Percentiles rank a stretch among this genome's conserved stretches.
Evolutionary conservation across 2,797 vertebrate species (phyloP).

Genomic region (Scolopax bukidnonensis): DNA sequence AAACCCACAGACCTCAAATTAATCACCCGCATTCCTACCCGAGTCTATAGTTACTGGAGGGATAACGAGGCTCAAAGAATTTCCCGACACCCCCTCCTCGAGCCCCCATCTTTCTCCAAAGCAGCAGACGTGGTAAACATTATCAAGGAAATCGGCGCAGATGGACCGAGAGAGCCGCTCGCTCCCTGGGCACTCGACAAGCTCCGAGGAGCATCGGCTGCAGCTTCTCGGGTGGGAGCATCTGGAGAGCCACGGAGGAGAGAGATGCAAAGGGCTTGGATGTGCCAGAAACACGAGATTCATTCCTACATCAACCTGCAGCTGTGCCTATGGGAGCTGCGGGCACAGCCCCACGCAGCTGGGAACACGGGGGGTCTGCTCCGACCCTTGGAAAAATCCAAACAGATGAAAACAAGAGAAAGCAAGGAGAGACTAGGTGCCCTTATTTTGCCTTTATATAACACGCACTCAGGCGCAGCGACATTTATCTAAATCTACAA

Average conservation of each 20-base stretch:
- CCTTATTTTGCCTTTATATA: neutral
- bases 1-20: constrained; percentile 50
- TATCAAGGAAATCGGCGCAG: neutral
- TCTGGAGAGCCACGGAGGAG: neutral
- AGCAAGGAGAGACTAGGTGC: neutral
- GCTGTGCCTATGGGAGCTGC: rapidly evolving
- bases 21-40: constrained; percentile 70
- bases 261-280: neutral
- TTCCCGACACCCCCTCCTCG: neutral
- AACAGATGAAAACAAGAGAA: neutral
- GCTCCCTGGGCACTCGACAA: neutral
- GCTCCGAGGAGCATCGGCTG: neutral
- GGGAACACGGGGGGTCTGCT: neutral
- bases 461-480: neutral
- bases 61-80: constrained; percentile 2
- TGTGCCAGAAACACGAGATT: neutral
- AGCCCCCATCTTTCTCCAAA: neutral
- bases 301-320: neutral
- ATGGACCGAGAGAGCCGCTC: neutral
- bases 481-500: neutral
- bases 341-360: neutral
- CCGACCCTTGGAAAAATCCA: neutral
- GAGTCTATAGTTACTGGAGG: constrained; percentile 53
- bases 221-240: neutral
- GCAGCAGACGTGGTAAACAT: neutral